Percentiles rank a stretch among this genome's conserved stretches.
Conservation (phyloP, 2,113 vertebrate genomes). For the Silurus meridionalis region DNA sequence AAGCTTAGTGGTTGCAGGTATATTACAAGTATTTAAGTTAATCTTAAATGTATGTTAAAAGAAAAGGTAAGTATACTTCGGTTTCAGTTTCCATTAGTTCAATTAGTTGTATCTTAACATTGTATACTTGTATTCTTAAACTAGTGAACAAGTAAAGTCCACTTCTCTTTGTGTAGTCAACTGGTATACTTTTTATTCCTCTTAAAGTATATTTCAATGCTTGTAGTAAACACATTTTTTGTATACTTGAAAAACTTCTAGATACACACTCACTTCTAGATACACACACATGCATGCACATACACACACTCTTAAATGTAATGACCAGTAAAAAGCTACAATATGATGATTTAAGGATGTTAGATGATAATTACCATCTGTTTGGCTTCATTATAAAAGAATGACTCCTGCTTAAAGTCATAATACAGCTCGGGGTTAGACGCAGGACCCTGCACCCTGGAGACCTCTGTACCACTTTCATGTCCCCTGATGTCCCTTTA, state of each 20-base stretch:
- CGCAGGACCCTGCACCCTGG: neutral
- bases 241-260: neutral
- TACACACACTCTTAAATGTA: neutral
- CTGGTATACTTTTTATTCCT: neutral
- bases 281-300: neutral
- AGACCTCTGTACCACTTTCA: slow-evolving; percentile 25
- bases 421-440: slow-evolving; percentile 10
- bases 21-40: too few species aligned
- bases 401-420: neutral
- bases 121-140: too few species aligned
- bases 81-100: too few species aligned
- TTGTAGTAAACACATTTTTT: neutral
- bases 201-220: neutral
- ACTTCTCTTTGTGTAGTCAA: too few species aligned
- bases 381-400: neutral
- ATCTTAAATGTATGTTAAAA: too few species aligned
- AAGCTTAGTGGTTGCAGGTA: too few species aligned
- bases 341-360: slow-evolving; percentile 12
- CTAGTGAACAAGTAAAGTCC: too few species aligned
- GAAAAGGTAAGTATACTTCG: too few species aligned
- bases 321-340: neutral
- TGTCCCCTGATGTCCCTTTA: slow-evolving; percentile 18
- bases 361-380: slow-evolving; percentile 1
- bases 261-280: neutral
- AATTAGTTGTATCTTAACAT: too few species aligned